phyloP scores from a whole-genome alignment of 2,888 invertebrate genomes.

The Volucella zonaria region DNA sequence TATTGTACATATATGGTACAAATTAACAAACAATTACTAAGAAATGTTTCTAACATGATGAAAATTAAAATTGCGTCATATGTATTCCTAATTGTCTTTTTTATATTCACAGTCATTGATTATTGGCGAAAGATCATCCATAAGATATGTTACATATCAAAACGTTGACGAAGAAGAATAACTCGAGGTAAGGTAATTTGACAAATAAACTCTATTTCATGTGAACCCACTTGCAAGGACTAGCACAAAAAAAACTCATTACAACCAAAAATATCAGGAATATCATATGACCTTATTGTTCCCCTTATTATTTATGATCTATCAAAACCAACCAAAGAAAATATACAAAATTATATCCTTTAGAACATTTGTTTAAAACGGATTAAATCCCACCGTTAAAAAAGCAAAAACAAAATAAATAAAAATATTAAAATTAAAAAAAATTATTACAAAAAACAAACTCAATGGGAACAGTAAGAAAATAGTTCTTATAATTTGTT shows the following conservation, averaged over 20 bases:
- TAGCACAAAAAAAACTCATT: conserved; percentile 60
- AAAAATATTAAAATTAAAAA: conserved; percentile 11
- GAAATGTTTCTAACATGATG: no score
- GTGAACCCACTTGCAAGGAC: conserved; percentile 26
- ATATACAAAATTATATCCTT: background rate
- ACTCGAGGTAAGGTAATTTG: conserved; percentile 75
- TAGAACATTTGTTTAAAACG: conserved; percentile 29
- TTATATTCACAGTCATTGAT: conserved; percentile 90
- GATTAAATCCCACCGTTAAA: conserved; percentile 62
- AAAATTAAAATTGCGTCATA: no score
- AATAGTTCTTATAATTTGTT: conserved; percentile 20
- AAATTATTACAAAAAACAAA: background rate
- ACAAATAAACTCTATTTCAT: conserved; percentile 41
- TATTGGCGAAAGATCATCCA: conserved; percentile 95
- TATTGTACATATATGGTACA: no score
- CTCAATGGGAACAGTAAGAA: conserved; percentile 25
- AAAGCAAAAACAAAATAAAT: no score
- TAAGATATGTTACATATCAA: conserved; percentile 97
- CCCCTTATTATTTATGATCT: conserved; percentile 56
- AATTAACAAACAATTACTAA: no score
- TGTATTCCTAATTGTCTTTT: no score
- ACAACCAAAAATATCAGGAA: conserved; percentile 83
- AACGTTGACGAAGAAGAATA: conserved; percentile 94
- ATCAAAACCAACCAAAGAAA: background rate
- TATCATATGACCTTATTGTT: conserved; percentile 80